Base-by-base conservation (phyloP, 1,140 invertebrate genomes). In the Lepidostoma basale region DNA sequence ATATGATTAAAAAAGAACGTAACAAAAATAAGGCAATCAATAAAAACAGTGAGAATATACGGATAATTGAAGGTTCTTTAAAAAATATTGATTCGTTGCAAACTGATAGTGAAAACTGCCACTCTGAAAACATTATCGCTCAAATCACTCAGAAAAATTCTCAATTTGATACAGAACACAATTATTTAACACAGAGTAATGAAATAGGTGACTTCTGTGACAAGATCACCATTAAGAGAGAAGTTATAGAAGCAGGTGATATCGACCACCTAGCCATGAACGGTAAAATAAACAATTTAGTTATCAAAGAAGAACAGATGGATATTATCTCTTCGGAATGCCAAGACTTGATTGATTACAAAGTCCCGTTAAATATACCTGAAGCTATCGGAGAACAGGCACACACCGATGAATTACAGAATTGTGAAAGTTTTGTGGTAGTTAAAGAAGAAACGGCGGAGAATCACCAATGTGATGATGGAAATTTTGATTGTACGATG, bases 101-200 rank as follows among this genome's bases (percentile, higher is more conserved):
- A 30, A 14, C 14, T 6, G 18, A 14, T 28, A 26, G 30, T 54
- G 14, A 30, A 30, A n/a, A 33, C 8, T 30, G 5, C 3, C 25
- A 16, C 10, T 25, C 14, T 28, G 49, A 54, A 30, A 18, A 14
- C 33, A 33, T 16, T 8, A 28, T 30, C 2, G 20, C n/a, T 14
- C 28, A n/a, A 26, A 54, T 54, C 14, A 54, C 28, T 30, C 49
- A 54, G 12, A 26, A n/a, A n/a, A n/a, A n/a, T n/a, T n/a, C n/a
- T n/a, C n/a, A n/a, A n/a, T n/a, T n/a, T n/a, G n/a, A n/a, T n/a
- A n/a, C n/a, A n/a, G n/a, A n/a, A n/a, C n/a, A n/a, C n/a, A n/a
- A n/a, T n/a, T n/a, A n/a, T n/a, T n/a, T n/a, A n/a, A n/a, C n/a
- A n/a, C n/a, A 54, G 20, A 26, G 9, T 4, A 14, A 44, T 23